Conservation (phyloP, 2,888 invertebrate genomes). For the Synergus gifuensis region DNA sequence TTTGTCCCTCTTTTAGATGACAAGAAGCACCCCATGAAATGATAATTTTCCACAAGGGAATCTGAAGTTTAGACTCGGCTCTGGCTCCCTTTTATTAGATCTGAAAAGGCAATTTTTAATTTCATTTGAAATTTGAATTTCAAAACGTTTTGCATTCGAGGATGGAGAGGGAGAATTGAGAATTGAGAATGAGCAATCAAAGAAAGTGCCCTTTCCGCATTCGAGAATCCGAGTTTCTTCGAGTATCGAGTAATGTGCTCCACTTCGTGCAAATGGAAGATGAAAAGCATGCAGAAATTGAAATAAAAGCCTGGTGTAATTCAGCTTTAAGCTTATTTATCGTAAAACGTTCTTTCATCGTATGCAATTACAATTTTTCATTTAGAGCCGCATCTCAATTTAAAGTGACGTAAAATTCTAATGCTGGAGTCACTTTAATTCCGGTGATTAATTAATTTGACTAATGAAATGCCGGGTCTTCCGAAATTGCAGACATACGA, state of each 20-base stretch:
- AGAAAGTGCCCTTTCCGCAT: constrained; percentile 39
- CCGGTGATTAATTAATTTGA: no score
- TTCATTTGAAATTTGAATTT: constrained; percentile 32
- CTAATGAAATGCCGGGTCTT: no score
- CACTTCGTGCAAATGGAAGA: constrained; percentile 37
- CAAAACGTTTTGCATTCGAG: constrained; percentile 10
- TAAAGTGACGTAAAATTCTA: no score
- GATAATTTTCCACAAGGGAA: background rate
- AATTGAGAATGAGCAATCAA: constrained; percentile 40
- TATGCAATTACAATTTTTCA: background rate
- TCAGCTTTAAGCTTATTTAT: constrained; percentile 37
- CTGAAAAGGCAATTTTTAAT: constrained; percentile 19
- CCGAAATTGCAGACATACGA: background rate
- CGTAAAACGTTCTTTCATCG: background rate
- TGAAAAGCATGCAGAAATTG: constrained; percentile 29
- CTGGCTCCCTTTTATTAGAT: background rate
- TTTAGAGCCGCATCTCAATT: no score
- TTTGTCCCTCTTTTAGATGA: background rate
- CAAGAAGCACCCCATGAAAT: background rate
- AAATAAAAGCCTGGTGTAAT: constrained; percentile 27
- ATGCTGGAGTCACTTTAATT: no score
- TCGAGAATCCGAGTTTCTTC: background rate
- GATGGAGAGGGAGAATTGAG: constrained; percentile 7
- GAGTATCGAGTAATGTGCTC: constrained; percentile 38
- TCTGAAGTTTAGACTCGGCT: background rate